A percentile compares a stretch with the other conserved stretches of the same genome.
These are phyloP conservation scores for Pollenia angustigena DNA, from an alignment of 2,888 invertebrate species.

Conservation along the genomic window DNA sequence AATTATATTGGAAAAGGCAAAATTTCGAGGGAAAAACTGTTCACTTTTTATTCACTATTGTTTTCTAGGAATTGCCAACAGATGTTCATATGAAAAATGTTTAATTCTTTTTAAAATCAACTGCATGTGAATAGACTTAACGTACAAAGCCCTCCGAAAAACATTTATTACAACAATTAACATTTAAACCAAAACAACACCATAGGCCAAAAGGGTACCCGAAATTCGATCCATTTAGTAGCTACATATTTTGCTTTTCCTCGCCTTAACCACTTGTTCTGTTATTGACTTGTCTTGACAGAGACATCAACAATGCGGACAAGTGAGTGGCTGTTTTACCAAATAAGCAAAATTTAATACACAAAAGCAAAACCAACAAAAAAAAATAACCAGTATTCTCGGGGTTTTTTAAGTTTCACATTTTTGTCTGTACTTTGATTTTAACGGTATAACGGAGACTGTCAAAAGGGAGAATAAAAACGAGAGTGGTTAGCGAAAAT, in stretches of 20 bases:
- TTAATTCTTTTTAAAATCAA: too few relatives aligned
- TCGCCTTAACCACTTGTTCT: slow-evolving; percentile 18
- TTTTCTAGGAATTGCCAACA: too few relatives aligned
- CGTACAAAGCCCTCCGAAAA: too few relatives aligned
- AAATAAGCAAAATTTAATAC: slow-evolving; percentile 22
- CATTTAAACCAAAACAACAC: not conserved
- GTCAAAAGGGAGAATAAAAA: not conserved
- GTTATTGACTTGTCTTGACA: slow-evolving; percentile 44
- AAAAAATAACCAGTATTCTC: not conserved
- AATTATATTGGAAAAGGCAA: too few relatives aligned
- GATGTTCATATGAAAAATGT: too few relatives aligned
- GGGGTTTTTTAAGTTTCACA: not conserved
- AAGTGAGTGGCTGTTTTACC: slow-evolving; percentile 46
- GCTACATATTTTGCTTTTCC: not conserved
- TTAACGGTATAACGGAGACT: slow-evolving; percentile 13
- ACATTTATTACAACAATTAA: not conserved
- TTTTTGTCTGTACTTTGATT: slow-evolving; percentile 17
- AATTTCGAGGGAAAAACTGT: too few relatives aligned
- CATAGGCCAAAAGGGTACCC: not conserved
- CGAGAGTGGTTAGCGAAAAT: not conserved
- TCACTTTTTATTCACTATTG: too few relatives aligned
- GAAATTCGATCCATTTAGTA: slow-evolving; percentile 22
- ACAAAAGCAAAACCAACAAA: not conserved
- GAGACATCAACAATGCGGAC: slow-evolving; percentile 31
- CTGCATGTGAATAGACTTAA: not conserved